Conservation (phyloP, 2,888 invertebrate genomes). For the Stenchaetothrips biformis region DNA sequence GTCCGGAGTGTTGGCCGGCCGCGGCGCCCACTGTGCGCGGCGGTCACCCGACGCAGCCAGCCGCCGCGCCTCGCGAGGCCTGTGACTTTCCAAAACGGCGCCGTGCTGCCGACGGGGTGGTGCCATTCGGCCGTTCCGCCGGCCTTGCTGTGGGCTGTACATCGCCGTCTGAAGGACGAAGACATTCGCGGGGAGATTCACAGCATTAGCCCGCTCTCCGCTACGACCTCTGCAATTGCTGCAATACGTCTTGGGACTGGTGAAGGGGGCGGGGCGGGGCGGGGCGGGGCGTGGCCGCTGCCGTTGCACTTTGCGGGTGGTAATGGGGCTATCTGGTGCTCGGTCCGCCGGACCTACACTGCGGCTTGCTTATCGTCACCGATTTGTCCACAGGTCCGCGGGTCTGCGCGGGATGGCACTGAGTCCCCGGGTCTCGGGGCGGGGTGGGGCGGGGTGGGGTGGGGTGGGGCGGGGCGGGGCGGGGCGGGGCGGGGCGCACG, state of each 20-base stretch:
- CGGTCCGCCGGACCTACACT: neutral
- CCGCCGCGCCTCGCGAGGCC: too few species aligned
- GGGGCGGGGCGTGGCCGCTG: neutral
- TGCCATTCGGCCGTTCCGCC: too few species aligned
- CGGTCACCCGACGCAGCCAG: too few species aligned
- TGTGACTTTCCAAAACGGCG: too few species aligned
- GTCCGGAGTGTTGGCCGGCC: neutral
- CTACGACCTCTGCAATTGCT: conserved; percentile 19
- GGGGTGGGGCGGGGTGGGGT: neutral
- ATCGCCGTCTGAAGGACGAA: neutral
- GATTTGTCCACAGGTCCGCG: neutral
- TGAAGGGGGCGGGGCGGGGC: too few species aligned
- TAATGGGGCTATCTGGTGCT: neutral
- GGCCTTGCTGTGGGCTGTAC: too few species aligned
- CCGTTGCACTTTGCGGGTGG: conserved; percentile 20
- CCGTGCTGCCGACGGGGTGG: too few species aligned
- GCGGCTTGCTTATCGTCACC: conserved; percentile 10
- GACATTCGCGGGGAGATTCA: conserved; percentile 16
- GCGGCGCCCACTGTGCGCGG: too few species aligned
- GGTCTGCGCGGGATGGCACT: too few species aligned
- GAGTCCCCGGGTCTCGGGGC: neutral
- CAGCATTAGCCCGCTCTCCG: neutral
- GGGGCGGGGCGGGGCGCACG: neutral
- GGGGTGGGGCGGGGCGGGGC: neutral
- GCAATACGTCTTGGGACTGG: conserved; percentile 10